These are phyloP conservation scores for Pseudochirops cupreus DNA, from an alignment of 2,797 vertebrate genomes.

Conservation along the genomic window DNA sequence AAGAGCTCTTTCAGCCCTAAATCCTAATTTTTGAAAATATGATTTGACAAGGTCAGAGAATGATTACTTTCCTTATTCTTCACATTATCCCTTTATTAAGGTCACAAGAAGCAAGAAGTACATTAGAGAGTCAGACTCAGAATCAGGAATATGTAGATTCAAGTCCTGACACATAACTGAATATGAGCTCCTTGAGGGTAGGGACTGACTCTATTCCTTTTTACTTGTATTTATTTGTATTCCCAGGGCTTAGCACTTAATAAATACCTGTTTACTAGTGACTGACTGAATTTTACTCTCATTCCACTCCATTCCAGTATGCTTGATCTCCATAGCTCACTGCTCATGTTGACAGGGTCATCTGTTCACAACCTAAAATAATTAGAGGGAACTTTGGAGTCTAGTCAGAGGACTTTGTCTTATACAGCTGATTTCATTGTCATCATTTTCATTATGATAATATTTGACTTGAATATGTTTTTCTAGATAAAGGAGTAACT, in stretches of 20 bases:
- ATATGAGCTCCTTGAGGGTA: background rate
- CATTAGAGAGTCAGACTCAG: background rate
- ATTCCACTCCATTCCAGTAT: background rate
- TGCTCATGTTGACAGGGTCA: background rate
- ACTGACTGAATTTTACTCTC: background rate
- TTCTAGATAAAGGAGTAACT: slow-evolving; percentile 33
- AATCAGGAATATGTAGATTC: background rate
- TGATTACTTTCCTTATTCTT: background rate
- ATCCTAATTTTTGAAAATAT: background rate
- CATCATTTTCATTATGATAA: background rate
- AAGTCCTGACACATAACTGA: background rate
- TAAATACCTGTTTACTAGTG: background rate
- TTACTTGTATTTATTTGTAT: background rate
- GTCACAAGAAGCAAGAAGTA: background rate
- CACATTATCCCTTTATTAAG: background rate
- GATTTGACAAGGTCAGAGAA: background rate
- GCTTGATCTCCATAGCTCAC: background rate
- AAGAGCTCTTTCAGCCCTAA: background rate
- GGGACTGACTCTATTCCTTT: background rate
- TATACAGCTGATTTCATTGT: background rate
- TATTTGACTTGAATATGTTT: slow-evolving; percentile 11
- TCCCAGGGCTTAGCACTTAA: background rate
- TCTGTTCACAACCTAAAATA: background rate
- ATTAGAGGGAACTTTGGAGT: background rate
- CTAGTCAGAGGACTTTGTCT: background rate